Conservation (phyloP, 2,888 invertebrate species). For the Panopea generosa region DNA sequence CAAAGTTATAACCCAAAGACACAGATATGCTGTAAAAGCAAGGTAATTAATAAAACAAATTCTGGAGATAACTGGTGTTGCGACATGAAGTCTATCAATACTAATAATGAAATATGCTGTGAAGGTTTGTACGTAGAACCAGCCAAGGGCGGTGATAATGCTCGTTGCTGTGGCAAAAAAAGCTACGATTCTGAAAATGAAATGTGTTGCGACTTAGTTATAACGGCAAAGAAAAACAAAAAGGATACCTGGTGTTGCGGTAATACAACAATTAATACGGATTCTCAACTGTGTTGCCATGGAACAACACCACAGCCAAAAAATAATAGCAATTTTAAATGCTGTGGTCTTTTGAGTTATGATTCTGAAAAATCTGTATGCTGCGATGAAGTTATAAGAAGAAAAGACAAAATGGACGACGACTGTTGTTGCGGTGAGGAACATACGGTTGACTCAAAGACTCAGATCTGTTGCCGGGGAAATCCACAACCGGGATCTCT, state of each 20-base stretch:
- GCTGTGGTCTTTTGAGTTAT: constrained; percentile 37
- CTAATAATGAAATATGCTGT: constrained; percentile 26
- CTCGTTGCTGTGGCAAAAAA: constrained; percentile 41
- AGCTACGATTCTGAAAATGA: constrained; percentile 32
- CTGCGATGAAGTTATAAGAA: constrained; percentile 28
- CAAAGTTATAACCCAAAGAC: constrained; percentile 34
- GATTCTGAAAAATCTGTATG: constrained; percentile 27
- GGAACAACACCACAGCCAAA: constrained; percentile 31
- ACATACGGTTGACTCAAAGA: constrained; percentile 26
- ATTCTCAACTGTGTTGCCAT: constrained; percentile 37
- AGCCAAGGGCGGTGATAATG: constrained; percentile 23
- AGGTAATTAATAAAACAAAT: constrained; percentile 27
- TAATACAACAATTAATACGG: constrained; percentile 38
- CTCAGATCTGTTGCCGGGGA: constrained; percentile 42
- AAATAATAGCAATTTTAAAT: constrained; percentile 4
- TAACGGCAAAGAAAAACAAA: constrained; percentile 13
- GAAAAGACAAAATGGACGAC: constrained; percentile 13
- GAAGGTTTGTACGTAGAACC: constrained; percentile 29
- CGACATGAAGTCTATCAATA: constrained; percentile 25
- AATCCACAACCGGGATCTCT: constrained; percentile 15
- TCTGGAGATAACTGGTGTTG: constrained; percentile 48
- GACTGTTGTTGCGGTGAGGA: constrained; percentile 39
- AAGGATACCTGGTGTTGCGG: constrained; percentile 53
- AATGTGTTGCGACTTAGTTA: constrained; percentile 35
- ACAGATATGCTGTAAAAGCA: constrained; percentile 40